Evolutionary conservation across 2,888 invertebrate species (phyloP), one percentile per base, ranked within the genome.

Genomic region (Ormyrus rosae): DNA sequence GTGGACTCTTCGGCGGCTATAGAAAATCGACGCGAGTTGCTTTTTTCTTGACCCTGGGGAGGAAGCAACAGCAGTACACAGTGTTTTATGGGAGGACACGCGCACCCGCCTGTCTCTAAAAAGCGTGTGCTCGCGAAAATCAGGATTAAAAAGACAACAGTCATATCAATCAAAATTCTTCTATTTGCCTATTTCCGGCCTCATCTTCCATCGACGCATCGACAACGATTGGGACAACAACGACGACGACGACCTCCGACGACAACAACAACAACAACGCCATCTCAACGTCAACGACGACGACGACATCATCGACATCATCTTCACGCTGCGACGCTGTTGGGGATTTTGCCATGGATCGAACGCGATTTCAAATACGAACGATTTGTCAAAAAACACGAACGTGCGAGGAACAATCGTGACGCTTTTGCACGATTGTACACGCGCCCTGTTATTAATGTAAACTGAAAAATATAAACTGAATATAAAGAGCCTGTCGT

Each of bases 181-280:
- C 89, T 90, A 90, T 90, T 90, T 90, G 87, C 89, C 88, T 88
- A 89, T 90, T 89, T 89, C 85, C 88, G 89, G 34, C 34, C 34
- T 34, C 34, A 34, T 34, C 34, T 34, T 34, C 34, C 34, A 34
- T 34, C 34, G 34, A 34, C 34, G 34, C 60, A 55, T 34, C 68
- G 50, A 60, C 56, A 19, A 65, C 81, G 63, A 74, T 77, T 46
- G 80, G 81, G 76, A 83, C 80, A 53, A 72, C 83, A 51, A 83
- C 75, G 73, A 65, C 74, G n/a, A 71, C 76, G 73, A 80, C 76
- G 50, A 60, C 65, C 72, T 76, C 80, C 76, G 84, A 82, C 71
- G 34, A 34, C 50, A 9, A 50, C 82, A 56, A 63, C 65, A 73
- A 78, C 61, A 50, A 13, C 45, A 10, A 78, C 80, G n/a, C 55